Conservation (phyloP, 2,888 invertebrate species). For the Ischnus inquisitorius region DNA sequence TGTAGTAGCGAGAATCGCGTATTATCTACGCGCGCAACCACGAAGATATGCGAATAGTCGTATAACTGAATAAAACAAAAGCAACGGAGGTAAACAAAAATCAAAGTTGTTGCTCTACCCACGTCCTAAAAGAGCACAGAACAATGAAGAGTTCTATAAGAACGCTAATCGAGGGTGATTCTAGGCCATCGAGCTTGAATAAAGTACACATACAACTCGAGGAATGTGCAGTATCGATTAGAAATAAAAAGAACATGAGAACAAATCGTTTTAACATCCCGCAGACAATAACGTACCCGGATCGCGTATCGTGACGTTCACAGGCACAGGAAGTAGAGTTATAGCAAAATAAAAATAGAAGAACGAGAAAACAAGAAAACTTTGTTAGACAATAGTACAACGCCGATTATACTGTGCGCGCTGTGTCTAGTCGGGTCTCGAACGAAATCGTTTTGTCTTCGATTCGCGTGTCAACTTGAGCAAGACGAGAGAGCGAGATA, state of each 20-base stretch:
- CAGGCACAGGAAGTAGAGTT: not conserved
- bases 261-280: conserved; percentile 13
- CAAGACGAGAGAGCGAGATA: conserved; percentile 1
- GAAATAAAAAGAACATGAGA: conserved; percentile 3
- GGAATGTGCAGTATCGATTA: conserved; percentile 35
- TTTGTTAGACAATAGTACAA: conserved; percentile 20
- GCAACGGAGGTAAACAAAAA: not conserved
- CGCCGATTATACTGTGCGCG: conserved; percentile 33
- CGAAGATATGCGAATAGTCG: not conserved
- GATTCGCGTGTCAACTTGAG: conserved; percentile 53
- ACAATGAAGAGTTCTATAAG: not conserved
- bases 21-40: conserved; percentile 16
- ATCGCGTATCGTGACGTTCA: conserved; percentile 3
- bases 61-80: not conserved
- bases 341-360: conserved; percentile 30
- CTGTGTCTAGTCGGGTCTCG: conserved; percentile 40
- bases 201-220: conserved; percentile 12
- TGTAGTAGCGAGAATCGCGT: conserved; percentile 5
- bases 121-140: not conserved
- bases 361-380: conserved; percentile 32
- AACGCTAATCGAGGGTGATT: too few species aligned
- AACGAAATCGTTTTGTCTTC: conserved; percentile 62
- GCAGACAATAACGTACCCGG: not conserved
- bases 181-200: conserved; percentile 1
- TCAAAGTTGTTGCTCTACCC: not conserved